These are phyloP conservation scores for Latrodectus hesperus DNA, from an alignment of 2,888 invertebrate genomes.

Conservation along the genomic window DNA sequence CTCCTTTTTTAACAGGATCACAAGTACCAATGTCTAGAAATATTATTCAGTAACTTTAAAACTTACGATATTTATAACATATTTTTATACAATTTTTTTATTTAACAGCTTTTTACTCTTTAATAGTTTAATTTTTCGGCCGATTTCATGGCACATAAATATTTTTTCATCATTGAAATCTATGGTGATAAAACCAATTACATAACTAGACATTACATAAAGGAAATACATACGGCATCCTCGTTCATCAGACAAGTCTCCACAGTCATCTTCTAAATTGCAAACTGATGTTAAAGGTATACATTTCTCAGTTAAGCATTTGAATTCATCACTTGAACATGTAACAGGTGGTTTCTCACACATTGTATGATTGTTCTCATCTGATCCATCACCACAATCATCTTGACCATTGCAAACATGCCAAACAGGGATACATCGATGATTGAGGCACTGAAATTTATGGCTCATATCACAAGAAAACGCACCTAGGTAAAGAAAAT, in stretches of 20 bases:
- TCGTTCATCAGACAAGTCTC: slow-evolving; percentile 90
- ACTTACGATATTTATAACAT: background rate
- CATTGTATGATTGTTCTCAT: slow-evolving; percentile 95
- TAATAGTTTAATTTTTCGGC: too few species aligned
- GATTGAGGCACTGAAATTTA: slow-evolving; percentile 92
- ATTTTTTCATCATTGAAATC: too few species aligned
- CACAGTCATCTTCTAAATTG: slow-evolving; percentile 92
- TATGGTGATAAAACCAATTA: too few species aligned
- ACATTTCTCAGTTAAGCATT: slow-evolving; percentile 89
- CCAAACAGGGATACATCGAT: slow-evolving; percentile 77
- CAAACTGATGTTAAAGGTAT: slow-evolving; percentile 86
- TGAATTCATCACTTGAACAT: slow-evolving; percentile 82
- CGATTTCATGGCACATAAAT: too few species aligned
- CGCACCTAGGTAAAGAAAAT: slow-evolving; percentile 30
- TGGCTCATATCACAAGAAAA: slow-evolving; percentile 83
- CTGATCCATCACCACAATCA: slow-evolving; percentile 95
- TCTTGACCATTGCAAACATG: slow-evolving; percentile 88
- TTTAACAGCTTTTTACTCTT: background rate
- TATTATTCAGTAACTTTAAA: background rate
- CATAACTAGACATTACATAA: too few species aligned
- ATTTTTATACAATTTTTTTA: background rate
- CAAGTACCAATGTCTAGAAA: slow-evolving; percentile 72
- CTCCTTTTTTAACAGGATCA: slow-evolving; percentile 79
- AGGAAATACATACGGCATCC: slow-evolving; percentile 84
- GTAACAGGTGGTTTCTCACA: slow-evolving; percentile 84